Percentiles rank a stretch among this genome's conserved stretches.
phyloP scores from a whole-genome alignment of 2,113 vertebrate species.

The Ammodramus savannarum region DNA sequence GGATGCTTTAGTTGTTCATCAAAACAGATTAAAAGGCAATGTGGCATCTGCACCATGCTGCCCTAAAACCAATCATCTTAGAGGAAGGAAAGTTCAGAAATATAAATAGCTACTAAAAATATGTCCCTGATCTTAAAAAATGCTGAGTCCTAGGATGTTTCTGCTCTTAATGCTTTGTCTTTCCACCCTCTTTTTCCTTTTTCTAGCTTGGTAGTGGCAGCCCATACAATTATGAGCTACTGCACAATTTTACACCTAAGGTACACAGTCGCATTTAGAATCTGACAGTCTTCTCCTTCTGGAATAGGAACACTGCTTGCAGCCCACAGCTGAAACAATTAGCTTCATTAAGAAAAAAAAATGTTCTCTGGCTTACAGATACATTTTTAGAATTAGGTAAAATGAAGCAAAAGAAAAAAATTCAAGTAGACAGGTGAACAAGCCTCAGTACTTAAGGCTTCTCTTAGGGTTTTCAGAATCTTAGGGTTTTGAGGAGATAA shows the following conservation, averaged over 20 bases:
- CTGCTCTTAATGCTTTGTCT: background rate
- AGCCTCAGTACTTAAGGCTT: background rate
- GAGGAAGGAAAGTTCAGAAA: background rate
- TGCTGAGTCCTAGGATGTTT: background rate
- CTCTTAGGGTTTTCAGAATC: background rate
- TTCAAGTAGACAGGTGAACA: background rate
- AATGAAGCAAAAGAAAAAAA: background rate
- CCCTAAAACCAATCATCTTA: background rate
- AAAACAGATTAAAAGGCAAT: background rate
- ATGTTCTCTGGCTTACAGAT: background rate
- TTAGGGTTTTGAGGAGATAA: background rate
- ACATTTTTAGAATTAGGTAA: background rate
- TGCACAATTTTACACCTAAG: background rate
- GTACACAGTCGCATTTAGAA: slow-evolving; percentile 1
- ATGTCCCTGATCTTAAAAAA: background rate
- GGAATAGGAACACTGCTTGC: background rate
- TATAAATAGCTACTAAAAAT: background rate
- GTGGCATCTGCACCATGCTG: background rate
- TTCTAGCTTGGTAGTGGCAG: background rate
- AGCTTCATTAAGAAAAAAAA: background rate
- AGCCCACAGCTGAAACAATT: slow-evolving; percentile 25
- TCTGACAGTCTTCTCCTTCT: slow-evolving; percentile 13
- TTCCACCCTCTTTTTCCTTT: background rate
- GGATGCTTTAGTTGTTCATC: background rate
- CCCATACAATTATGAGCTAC: background rate